Base-by-base conservation (phyloP, 2,113 vertebrate genomes). In the Nothoprocta pentlandii region DNA sequence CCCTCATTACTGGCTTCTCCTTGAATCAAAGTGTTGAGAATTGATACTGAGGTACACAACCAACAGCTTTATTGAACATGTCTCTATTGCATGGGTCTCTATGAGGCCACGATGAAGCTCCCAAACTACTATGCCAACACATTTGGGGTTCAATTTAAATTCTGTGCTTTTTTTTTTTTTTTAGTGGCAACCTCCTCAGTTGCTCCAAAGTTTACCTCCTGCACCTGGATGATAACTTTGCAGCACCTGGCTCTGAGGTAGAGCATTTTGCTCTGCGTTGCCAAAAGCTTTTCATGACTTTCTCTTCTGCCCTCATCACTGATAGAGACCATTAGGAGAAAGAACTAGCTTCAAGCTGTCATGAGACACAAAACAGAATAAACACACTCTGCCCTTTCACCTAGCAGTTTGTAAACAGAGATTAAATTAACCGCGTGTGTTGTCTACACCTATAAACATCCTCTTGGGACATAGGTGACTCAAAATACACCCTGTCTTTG, bases 401-500 rank as follows among this genome's bases (percentile, higher is more conserved):
- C 54, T 74, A 44, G 36, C 61, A 89, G 90, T 95, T 96, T 95
- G 94, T 95, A 96, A 95, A 92, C 81, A 96, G 83, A 92, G 89
- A 95, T 95, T 93, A 95, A 95, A 66, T 89, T 94, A 87, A 83
- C 68, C 81, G 28, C 36, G 11, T 90, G 64, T 28, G 42, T 80
- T 95, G 82, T 92, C 90, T 95, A 62, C 88, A 84, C 87, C 88
- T 90, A 92, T 81, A 95, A 93, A 91, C 64, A 91, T 75, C 78
- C 49, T 89, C 64, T 90, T 36, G 49, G 68, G 69, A 85, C 23
- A 30, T 9, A 67, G 25, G 64, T 93, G 74, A 36, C 74, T 90
- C 83, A 53, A 94, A 94, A 92, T 78, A 87, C 44, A 73, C 19
- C 42, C 83, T 87, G 51, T 63, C 34, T 30, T 89, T 75, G 71